These are phyloP conservation scores for Lampropteryx suffumata DNA, from an alignment of 2,888 invertebrate species.

Conservation along the genomic window DNA sequence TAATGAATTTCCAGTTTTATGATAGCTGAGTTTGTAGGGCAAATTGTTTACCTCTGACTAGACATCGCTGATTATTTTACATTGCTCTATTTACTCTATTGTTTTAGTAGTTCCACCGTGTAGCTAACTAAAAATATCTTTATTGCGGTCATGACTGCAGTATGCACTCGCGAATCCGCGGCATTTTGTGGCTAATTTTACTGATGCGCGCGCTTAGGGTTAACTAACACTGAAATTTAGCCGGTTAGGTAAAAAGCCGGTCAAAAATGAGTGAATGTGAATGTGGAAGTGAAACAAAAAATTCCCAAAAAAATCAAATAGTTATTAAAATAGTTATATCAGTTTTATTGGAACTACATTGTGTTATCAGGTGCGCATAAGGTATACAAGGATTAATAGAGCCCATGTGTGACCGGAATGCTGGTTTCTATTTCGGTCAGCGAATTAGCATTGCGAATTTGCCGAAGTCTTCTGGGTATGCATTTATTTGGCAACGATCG, in stretches of 20 bases:
- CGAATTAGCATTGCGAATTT: no score
- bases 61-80: background rate
- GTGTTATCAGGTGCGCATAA: no score
- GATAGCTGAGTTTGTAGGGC: constrained; percentile 4
- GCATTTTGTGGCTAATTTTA: constrained; percentile 70
- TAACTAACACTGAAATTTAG: constrained; percentile 13
- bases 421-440: no score
- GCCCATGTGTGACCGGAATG: no score
- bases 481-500: no score
- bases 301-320: no score
- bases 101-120: constrained; percentile 16
- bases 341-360: no score
- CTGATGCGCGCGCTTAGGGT: constrained; percentile 38
- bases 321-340: no score
- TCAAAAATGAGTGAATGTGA: no score
- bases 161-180: constrained; percentile 56
- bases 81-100: constrained; percentile 7
- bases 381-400: no score
- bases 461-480: no score
- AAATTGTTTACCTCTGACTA: constrained; percentile 16
- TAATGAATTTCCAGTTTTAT: background rate
- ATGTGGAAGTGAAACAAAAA: no score
- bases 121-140: constrained; percentile 52
- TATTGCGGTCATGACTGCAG: constrained; percentile 62
- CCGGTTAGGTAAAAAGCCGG: background rate